Evolutionary conservation across 2,797 vertebrate species (phyloP), one percentile per base, ranked within the genome.

Genomic region (Cirrhinus mrigala): DNA sequence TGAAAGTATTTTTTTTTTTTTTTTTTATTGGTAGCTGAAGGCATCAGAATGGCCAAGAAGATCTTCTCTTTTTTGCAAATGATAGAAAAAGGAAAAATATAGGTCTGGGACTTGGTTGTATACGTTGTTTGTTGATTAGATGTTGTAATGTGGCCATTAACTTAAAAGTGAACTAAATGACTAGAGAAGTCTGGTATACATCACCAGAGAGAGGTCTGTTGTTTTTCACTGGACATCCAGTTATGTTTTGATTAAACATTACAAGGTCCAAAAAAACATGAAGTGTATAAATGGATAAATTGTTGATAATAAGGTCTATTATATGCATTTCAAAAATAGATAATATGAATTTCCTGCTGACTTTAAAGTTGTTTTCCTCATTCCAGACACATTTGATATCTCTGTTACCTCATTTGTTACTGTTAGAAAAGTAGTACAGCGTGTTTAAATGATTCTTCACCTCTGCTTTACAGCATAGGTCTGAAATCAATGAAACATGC

Each of bases 371-470:
- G 60, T 56, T 77, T 52, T 56, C 48, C 48, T 68, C 82, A 77
- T 76, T 40, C 73, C 60, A 83, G 29, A 22, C 6, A 7, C 46
- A 56, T 77, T 40, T 74, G 2, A 56, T 56, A 27, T 76, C 60
- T 64, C 27, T 10, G 1, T 83, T 66, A 40, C 44, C 12, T 64
- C 15, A 40, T 52, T 66, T 1, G 40, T 1, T 2, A 10, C 46
- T 54, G 71, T 37, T 68, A 27, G 73, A 68, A 60, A 76, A 77
- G 48, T 40, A 12, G 82, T 27, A 12, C 1, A 40, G 20, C 48
- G 11, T 76, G 73, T 68, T 83, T 68, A 27, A 83, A 50, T 66
- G 20, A 52, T 33, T 83, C 44, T 40, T 75, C 44, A 83, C 29
- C 44, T n/a, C 11, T 75, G 20, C 44, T 83, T 83, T 76, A 29